These are phyloP conservation scores for Cyclina sinensis DNA, from an alignment of 1,140 invertebrate genomes.

Conservation along the genomic window DNA sequence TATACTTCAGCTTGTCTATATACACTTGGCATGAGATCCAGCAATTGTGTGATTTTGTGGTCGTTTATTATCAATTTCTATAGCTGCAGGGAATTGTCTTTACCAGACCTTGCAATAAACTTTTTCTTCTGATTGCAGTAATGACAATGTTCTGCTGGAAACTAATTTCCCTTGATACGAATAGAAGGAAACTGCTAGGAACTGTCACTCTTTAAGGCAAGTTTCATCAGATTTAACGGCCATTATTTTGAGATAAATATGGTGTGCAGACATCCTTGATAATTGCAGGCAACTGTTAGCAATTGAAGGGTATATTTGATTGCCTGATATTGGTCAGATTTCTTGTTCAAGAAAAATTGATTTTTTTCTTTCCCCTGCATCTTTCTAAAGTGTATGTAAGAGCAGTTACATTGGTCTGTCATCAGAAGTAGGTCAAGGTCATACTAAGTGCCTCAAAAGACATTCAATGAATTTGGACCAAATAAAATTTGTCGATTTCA, in stretches of 20 bases:
- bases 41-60: background rate
- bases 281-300: background rate
- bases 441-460: no score
- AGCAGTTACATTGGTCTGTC: no score
- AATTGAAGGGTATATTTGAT: no score
- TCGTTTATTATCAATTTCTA: background rate
- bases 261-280: background rate
- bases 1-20: no score
- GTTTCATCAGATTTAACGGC: background rate
- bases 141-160: background rate
- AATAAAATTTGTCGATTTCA: no score
- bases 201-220: background rate
- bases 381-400: no score
- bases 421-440: no score
- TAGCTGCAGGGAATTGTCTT: background rate
- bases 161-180: constrained; percentile 18
- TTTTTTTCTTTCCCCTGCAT: no score
- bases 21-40: background rate
- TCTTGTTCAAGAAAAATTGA: no score
- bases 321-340: no score
- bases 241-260: constrained; percentile 8
- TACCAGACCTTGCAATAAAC: background rate
- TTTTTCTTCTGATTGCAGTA: background rate
- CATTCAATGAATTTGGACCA: no score
- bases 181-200: background rate